A percentile compares a stretch with the other conserved stretches of the same genome.
Conservation (phyloP, 2,113 vertebrate species). For the Saccopteryx bilineata region DNA sequence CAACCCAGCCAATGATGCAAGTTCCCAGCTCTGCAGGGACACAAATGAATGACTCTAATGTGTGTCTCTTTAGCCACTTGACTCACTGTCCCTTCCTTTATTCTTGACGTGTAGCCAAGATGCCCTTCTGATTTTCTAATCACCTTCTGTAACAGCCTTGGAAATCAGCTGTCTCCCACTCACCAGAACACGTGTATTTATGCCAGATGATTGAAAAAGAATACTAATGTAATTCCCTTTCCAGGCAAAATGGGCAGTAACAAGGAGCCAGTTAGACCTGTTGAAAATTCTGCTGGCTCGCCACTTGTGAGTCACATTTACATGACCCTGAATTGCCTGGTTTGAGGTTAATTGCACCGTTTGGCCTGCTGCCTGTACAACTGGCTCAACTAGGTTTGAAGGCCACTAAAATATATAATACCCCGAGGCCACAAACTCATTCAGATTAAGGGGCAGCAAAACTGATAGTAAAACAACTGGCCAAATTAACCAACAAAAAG, state of each 20-base stretch:
- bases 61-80: conserved; percentile 37
- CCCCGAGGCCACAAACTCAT: conserved; percentile 12
- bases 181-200: neutral
- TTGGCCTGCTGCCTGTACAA: conserved; percentile 41
- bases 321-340: neutral
- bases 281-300: conserved; percentile 56
- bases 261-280: conserved; percentile 56
- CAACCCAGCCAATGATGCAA: neutral
- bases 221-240: conserved; percentile 29
- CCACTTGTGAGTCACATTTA: conserved; percentile 54
- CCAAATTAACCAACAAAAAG: neutral
- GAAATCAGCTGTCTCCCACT: conserved; percentile 35
- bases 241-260: conserved; percentile 14
- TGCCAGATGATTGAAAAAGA: neutral
- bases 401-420: conserved; percentile 53
- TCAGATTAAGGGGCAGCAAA: conserved; percentile 14
- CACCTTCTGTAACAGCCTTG: neutral
- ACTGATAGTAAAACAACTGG: neutral
- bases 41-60: conserved; percentile 38
- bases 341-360: conserved; percentile 39
- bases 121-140: conserved; percentile 32
- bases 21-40: neutral
- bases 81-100: conserved; percentile 23
- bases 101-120: conserved; percentile 44
- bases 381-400: conserved; percentile 26